Base-by-base conservation (phyloP, 2,888 invertebrate genomes). In the Orchestes rusci region DNA sequence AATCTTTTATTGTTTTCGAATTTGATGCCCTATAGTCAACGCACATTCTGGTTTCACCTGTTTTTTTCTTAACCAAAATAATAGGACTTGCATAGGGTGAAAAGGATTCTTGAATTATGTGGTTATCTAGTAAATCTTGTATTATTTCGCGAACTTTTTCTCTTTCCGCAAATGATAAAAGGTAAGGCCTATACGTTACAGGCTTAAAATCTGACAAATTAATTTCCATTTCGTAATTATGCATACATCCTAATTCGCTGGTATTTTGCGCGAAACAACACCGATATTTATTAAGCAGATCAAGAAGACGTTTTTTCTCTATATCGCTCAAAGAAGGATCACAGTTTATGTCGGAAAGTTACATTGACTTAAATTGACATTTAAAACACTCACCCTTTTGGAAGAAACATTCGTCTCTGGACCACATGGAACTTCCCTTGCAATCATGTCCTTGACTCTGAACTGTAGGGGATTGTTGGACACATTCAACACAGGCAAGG, bases 1-100 rank as follows among this genome's bases (percentile, higher is more conserved):
- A n/a, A n/a, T n/a, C n/a, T n/a, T n/a, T n/a, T n/a, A n/a, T n/a
- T n/a, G n/a, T n/a, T n/a, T n/a, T n/a, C n/a, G n/a, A n/a, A n/a
- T n/a, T n/a, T n/a, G n/a, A n/a, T n/a, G n/a, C n/a, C n/a, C n/a
- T n/a, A 16, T 52, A 52, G 41, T 53, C 53, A 1, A 53, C 43
- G 38, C 50, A 53, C 45, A 52, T 29, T 10, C 52, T 27, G 3
- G 38, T 18, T 5, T 45, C 51, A 27, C 50, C n/a, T n/a, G n/a
- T n/a, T n/a, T n/a, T n/a, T n/a, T n/a, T n/a, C n/a, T n/a, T n/a
- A n/a, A n/a, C n/a, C n/a, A n/a, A n/a, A n/a, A n/a, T n/a, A n/a
- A n/a, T n/a, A n/a, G n/a, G n/a, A n/a, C n/a, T n/a, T n/a, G 51
- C 48, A 46, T 43, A 53, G 8, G 16, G 34, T n/a, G 54, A 53